Evolutionary conservation across 2,797 vertebrate genomes (phyloP), one percentile per base, ranked within the genome.

Genomic region (Myotis vivesi): DNA sequence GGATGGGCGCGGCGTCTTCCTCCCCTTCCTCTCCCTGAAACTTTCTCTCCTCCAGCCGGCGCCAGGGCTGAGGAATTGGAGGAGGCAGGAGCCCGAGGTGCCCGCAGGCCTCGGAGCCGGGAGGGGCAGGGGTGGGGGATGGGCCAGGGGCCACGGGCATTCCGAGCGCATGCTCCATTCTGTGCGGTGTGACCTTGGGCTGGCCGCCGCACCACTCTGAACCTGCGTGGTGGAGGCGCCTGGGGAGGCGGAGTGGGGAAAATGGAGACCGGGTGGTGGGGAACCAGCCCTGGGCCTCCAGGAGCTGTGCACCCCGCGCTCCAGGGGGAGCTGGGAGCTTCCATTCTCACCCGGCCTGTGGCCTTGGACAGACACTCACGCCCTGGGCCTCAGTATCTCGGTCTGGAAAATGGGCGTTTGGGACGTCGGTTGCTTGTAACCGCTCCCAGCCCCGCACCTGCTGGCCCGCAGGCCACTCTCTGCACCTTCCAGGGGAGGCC

Each of bases 171-270:
- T 3, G 10, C 38, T 73, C 64, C 8, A 1, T 53, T 59, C 22
- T 77, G 51, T 81, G 90, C 93, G 84, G 82, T 69, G 92, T 95
- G 95, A 97, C 97, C 97, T 97, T 97, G 96, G 95, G 55, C 66
- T 36, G 73, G 71, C 64, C 2, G 16, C 75, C 19, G 41, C 25
- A 72, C 90, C 25, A 59, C 79, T 96, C 91, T 71, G 94, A 82
- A 33, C 68, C 55, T 71, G 33, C 33, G n/a, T 6, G 73, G 3
- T 68, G 44, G 69, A 81, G 77, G 46, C 23, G 9, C n/a, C 10
- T 51, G n/a, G 69, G 20, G 36, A 33, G 9, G 4, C 20, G 62
- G 38, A 51, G 15, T 15, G 33, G 69, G 76, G 82, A 30, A 1
- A 4, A 51, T 12, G 23, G 30, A 80, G 46, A 17, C 30, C 44